Evolutionary conservation across 2,888 invertebrate genomes (phyloP), one percentile per base, ranked within the genome.

Genomic region (Oegoconia quadripuncta): DNA sequence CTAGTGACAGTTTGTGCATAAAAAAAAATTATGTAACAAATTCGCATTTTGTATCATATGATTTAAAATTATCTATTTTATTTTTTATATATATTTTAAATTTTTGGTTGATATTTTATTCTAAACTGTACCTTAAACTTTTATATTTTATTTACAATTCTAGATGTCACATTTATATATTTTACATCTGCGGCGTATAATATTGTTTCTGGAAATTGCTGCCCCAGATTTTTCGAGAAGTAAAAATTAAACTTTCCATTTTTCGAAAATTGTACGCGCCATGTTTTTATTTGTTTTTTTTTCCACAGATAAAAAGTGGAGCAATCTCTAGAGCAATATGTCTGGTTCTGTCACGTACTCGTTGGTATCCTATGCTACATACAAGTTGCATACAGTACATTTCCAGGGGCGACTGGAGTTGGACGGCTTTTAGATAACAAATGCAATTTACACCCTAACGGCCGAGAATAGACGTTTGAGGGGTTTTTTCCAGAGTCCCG

Each of bases 371-470:
- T n/a, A n/a, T n/a, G n/a, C n/a, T n/a, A n/a, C n/a, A n/a, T n/a
- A n/a, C n/a, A n/a, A 27, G 7, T 27, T 27, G 27, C n/a, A 27
- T 27, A 11, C 11, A 27, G 27, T 12, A n/a, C 11, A 7, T 11
- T 27, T 20, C 8, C 20, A 20, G 44, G n/a, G n/a, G 34, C 35
- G 51, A 68, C 65, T 66, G 69, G 66, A 71, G 62, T 48, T 46
- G 55, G 52, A 52, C 50, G 52, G 53, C 64, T 61, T 52, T 48
- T 49, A 64, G 76, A 79, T 80, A 80, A 74, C 74, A 57, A 76
- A 77, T 74, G 73, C 74, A 75, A 80, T 82, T 80, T 78, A 74
- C 71, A 68, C 61, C 48, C 51, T 29, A 3, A 6, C 20, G 7
- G 5, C 7, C 20, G 20, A 20, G 5, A 20, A 20, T 7, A 20